phyloP scores from a whole-genome alignment of 2,113 vertebrate species.

The Eurystomus gularis region DNA sequence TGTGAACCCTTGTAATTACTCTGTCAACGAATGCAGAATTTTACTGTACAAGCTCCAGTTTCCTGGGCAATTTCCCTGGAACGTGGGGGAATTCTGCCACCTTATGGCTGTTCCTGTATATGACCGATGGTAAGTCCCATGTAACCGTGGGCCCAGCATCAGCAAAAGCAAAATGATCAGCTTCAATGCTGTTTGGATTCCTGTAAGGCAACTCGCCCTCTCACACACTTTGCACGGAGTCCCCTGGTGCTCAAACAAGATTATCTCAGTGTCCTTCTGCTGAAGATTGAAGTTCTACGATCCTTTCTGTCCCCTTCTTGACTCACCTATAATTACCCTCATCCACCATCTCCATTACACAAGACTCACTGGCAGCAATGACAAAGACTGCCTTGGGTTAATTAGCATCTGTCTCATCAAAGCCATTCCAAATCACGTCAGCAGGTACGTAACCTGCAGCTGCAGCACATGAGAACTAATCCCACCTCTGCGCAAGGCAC shows the following conservation, averaged over 20 bases:
- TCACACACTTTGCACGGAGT: neutral
- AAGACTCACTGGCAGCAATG: neutral
- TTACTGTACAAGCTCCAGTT: neutral
- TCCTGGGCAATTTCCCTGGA: neutral
- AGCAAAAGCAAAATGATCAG: neutral
- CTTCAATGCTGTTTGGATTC: neutral
- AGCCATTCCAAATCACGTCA: neutral
- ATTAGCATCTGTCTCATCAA: neutral
- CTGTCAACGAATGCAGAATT: neutral
- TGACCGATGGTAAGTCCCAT: rapidly evolving
- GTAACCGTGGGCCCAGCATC: rapidly evolving
- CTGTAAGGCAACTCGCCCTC: neutral
- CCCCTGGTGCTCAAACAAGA: neutral
- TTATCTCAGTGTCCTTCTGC: neutral
- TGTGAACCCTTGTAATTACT: neutral
- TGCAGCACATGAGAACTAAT: neutral
- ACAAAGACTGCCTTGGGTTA: neutral
- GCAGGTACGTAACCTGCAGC: neutral
- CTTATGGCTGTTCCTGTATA: neutral
- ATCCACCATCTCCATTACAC: neutral
- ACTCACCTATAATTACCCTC: neutral
- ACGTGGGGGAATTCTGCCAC: neutral
- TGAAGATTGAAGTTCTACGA: neutral
- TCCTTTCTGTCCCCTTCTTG: too few relatives aligned
- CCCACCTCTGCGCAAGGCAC: neutral